A percentile compares a stretch with the other conserved stretches of the same genome.
Conservation (phyloP, 2,888 invertebrate species). For the Agonopterix heracliana region DNA sequence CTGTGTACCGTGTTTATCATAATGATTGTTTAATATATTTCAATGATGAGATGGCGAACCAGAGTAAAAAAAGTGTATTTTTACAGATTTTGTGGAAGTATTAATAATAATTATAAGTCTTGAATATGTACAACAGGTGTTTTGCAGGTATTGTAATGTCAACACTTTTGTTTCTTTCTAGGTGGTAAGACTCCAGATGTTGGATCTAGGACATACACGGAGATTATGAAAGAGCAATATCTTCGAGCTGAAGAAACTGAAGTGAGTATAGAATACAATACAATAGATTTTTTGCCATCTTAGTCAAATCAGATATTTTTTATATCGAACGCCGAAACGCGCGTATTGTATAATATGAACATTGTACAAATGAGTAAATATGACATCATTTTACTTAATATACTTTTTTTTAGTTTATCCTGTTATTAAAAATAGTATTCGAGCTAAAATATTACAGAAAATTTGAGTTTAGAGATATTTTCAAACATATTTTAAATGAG, state of each 20-base stretch:
- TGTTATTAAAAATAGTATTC: too few species aligned
- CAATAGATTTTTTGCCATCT: not conserved
- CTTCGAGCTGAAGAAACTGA: slow-evolving; percentile 94
- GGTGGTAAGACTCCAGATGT: slow-evolving; percentile 99
- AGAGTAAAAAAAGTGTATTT: too few species aligned
- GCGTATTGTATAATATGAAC: too few species aligned
- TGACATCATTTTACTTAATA: not conserved
- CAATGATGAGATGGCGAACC: not conserved
- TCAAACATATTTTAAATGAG: too few species aligned
- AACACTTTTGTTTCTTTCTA: slow-evolving; percentile 69
- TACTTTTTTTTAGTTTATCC: not conserved
- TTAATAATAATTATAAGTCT: too few species aligned
- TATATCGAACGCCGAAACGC: too few species aligned
- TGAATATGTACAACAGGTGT: too few species aligned
- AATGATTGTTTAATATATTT: not conserved
- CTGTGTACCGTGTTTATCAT: not conserved
- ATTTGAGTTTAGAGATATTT: too few species aligned
- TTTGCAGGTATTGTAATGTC: too few species aligned
- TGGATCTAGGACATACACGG: slow-evolving; percentile 94
- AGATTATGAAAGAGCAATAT: slow-evolving; percentile 97
- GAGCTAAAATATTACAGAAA: too few species aligned
- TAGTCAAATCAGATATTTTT: too few species aligned
- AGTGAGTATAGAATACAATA: slow-evolving; percentile 68
- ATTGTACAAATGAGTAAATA: not conserved
- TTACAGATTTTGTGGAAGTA: too few species aligned